Conservation (phyloP, 2,113 vertebrate species). For the Camelus dromedarius region DNA sequence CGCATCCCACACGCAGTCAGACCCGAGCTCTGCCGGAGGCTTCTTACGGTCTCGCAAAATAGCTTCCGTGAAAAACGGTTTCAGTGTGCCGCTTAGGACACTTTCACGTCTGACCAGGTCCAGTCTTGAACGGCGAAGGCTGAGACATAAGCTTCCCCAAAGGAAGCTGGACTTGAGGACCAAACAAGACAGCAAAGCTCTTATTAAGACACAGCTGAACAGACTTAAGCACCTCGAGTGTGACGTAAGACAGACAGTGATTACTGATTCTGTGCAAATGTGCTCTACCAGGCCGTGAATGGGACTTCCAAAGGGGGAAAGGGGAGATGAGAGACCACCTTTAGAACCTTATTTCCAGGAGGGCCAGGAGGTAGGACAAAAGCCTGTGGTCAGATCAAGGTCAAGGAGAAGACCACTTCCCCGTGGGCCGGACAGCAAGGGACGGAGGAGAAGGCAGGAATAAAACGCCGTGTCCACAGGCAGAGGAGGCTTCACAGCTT, state of each 20-base stretch:
- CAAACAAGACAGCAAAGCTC: not conserved
- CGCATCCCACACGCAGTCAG: not conserved
- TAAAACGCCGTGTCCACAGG: not conserved
- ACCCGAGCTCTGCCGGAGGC: not conserved
- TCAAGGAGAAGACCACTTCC: not conserved
- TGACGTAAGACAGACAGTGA: not conserved
- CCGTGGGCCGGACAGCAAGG: not conserved
- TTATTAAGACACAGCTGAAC: not conserved
- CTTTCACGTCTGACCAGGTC: not conserved
- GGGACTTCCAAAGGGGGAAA: not conserved
- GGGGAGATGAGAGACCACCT: not conserved
- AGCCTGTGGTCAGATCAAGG: not conserved
- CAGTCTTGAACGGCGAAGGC: not conserved
- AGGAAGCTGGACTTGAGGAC: not conserved
- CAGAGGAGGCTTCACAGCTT: not conserved
- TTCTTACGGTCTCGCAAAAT: not conserved
- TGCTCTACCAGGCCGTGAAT: not conserved
- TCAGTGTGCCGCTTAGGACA: not conserved
- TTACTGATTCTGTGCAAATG: not conserved
- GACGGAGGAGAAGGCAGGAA: not conserved
- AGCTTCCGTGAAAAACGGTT: not conserved
- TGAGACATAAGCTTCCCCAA: not conserved
- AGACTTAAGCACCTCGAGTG: not conserved
- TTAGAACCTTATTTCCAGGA: not conserved
- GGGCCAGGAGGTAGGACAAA: not conserved